Base-by-base conservation (phyloP, 2,797 vertebrate species). In the Gallinago stenura region DNA sequence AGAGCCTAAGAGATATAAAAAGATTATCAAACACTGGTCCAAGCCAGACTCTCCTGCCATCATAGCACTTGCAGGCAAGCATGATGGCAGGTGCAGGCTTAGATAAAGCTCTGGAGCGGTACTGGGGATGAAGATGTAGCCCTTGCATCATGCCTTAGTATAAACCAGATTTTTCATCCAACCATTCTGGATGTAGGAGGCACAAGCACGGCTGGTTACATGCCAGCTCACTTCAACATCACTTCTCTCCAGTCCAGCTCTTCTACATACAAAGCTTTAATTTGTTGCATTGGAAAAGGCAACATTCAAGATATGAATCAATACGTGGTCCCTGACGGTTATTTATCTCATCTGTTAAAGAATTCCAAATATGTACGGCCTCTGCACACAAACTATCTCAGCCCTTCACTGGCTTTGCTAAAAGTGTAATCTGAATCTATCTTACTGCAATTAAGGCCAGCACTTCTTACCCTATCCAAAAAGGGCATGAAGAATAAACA, bases 301-400 rank as follows among this genome's bases (percentile, higher is more conserved):
- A 87, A n/a, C 39, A 66, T 39, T 72, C n/a, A 60, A 90, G 65
- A 80, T 61, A 82, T 1, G 19, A 82, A 96, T 93, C 83, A 84
- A 60, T 79, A 87, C 18, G 54, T 6, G 25, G 54, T 62, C 43
- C 28, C 60, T 83, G 73, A 89, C 58, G 75, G 25, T 68, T 31
- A 83, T 72, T 70, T 76, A 70, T 70, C 79, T 89, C 24, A 90
- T 48, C 37, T 83, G 33, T 45, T 62, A 25, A 48, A 70, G 71
- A 80, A 73, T 89, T 90, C 48, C 1, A 92, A 64, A 82, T 87
- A 73, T 25, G 70, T 20, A 37, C 19, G 53, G 62, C 45, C 43
- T 66, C 70, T 75, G 75, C 46, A 73, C 60, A 94, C 20, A 70
- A 61, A 35, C n/a, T 50, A 30, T 26, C 22, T 73, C 77, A 66